Conservation (phyloP, 2,797 vertebrate species). For the Eurystomus glaucurus region DNA sequence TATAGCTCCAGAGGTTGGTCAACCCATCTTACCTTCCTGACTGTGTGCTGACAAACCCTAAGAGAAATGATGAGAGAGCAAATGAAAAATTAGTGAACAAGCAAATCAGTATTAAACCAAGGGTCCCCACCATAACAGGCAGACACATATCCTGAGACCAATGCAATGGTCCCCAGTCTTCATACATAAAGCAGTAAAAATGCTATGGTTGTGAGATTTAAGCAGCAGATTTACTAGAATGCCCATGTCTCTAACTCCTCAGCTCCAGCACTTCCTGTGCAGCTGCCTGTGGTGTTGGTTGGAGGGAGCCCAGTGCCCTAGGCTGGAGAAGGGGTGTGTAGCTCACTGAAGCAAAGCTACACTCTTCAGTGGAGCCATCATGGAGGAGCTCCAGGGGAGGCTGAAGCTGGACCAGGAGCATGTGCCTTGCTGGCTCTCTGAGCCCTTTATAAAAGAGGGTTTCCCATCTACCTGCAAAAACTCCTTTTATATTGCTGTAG, state of each 20-base stretch:
- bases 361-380: accelerated
- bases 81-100: background rate
- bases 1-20: background rate
- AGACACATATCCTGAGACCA: background rate
- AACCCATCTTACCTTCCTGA: background rate
- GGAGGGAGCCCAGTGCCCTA: background rate
- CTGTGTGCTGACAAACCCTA: background rate
- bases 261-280: background rate
- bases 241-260: background rate
- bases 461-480: background rate
- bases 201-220: background rate
- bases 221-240: background rate
- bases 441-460: background rate
- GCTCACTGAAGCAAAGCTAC: background rate
- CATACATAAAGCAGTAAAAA: background rate
- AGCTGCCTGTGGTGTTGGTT: background rate
- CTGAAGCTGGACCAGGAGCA: background rate
- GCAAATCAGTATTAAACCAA: background rate
- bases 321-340: background rate
- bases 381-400: accelerated
- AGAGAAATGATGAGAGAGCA: background rate
- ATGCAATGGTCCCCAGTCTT: background rate
- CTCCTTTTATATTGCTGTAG: background rate
- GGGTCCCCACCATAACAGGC: background rate
- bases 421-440: accelerated